Evolutionary conservation across 2,797 vertebrate species (phyloP).

Genomic region (Galago senegalensis): DNA sequence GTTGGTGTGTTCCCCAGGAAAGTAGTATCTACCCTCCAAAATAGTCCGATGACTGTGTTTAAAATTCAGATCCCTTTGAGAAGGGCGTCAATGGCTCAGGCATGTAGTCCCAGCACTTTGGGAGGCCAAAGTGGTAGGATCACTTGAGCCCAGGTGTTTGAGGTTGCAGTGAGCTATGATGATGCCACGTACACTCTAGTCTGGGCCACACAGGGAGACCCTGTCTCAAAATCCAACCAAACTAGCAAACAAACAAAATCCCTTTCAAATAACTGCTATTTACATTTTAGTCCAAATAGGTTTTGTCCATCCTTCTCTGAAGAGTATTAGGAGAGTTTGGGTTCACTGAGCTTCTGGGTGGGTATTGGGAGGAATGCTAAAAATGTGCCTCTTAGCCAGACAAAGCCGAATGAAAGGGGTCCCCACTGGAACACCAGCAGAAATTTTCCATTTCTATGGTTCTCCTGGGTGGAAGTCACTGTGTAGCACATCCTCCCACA

Average conservation of each 20-base stretch:
- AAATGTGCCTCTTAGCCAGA: background rate
- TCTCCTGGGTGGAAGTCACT: background rate
- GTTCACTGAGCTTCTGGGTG: background rate
- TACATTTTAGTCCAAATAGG: background rate
- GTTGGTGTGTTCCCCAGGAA: background rate
- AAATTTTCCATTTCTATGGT: background rate
- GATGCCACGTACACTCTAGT: too few species aligned
- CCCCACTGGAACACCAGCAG: background rate
- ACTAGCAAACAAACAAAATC: background rate
- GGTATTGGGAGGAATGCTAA: background rate
- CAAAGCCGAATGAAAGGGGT: background rate
- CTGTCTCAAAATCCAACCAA: too few species aligned
- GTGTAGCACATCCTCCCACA: background rate
- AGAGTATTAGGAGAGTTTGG: background rate
- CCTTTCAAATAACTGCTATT: slow-evolving; percentile 34
- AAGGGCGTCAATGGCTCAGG: background rate
- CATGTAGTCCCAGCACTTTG: too few species aligned
- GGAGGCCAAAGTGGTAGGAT: too few species aligned
- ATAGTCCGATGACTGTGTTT: background rate
- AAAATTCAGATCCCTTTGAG: slow-evolving; percentile 40
- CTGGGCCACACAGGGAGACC: too few species aligned
- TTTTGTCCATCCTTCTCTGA: slow-evolving; percentile 17
- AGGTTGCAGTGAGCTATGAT: too few species aligned
- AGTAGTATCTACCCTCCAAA: background rate
- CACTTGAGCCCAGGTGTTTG: too few species aligned